These are phyloP conservation scores for Drosophila saltans DNA, from an alignment of 1,140 invertebrate genomes.

Conservation along the genomic window DNA sequence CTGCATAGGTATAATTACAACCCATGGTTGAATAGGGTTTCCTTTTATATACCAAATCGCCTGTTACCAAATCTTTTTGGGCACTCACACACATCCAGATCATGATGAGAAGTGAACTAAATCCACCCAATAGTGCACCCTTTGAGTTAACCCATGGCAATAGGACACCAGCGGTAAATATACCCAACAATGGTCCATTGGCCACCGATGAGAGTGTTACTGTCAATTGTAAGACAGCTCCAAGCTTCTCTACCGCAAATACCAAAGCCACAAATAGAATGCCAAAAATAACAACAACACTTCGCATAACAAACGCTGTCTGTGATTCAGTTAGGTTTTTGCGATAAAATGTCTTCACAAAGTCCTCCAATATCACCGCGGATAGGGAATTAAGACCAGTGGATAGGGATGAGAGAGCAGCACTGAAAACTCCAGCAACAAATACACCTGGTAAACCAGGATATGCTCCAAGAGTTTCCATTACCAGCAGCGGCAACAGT, in stretches of 20 bases:
- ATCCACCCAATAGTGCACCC: conserved; percentile 91
- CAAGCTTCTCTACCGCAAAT: conserved; percentile 87
- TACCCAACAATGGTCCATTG: conserved; percentile 89
- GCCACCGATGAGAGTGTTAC: conserved; percentile 88
- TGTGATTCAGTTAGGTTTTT: conserved; percentile 86
- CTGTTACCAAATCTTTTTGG: conserved; percentile 88
- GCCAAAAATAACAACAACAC: conserved; percentile 88
- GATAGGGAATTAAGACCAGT: conserved; percentile 96
- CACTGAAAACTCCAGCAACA: conserved; percentile 93
- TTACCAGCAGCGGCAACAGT: conserved; percentile 89
- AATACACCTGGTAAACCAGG: conserved; percentile 92
- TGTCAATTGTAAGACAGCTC: conserved; percentile 86
- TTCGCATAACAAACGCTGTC: conserved; percentile 88
- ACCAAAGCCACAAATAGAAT: conserved; percentile 86
- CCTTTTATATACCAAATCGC: conserved; percentile 85
- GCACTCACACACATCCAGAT: conserved; percentile 93
- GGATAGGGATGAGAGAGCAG: conserved; percentile 93
- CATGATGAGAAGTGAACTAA: conserved; percentile 89
- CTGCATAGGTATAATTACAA: conserved; percentile 86
- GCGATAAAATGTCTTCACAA: conserved; percentile 87
- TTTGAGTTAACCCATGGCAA: conserved; percentile 90
- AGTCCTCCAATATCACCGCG: conserved; percentile 94
- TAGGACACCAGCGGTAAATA: conserved; percentile 92
- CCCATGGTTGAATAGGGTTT: conserved; percentile 88
- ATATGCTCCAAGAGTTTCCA: conserved; percentile 90